A percentile compares a stretch with the other conserved stretches of the same genome.
Evolutionary conservation across 2,113 vertebrate genomes (phyloP).

Genomic region (Prochilodus magdalenae): DNA sequence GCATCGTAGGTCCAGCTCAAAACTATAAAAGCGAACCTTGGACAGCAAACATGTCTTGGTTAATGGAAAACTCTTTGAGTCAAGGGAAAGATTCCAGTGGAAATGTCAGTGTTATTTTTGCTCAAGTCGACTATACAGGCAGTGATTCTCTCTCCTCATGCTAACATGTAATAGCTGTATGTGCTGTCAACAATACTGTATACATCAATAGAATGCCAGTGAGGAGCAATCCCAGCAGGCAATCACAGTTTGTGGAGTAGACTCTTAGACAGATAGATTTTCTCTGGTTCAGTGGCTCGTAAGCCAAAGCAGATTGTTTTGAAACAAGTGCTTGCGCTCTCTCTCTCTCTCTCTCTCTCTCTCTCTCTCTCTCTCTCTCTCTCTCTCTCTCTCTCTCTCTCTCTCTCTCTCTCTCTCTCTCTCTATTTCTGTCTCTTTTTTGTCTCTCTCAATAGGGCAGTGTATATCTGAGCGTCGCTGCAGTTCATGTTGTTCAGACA

Average conservation of each 20-base stretch:
- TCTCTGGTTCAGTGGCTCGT: conserved; percentile 8
- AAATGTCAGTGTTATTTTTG: no score
- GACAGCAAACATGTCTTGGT: no score
- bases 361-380: not conserved
- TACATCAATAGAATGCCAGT: not conserved
- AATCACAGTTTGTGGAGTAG: not conserved
- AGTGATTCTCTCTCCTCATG: not conserved
- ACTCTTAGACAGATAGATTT: conserved; percentile 3
- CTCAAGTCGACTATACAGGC: no score
- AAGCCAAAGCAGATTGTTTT: conserved; percentile 14
- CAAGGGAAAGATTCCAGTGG: no score
- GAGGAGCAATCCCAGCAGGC: not conserved
- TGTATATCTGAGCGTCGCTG: not conserved
- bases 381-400: not conserved
- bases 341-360: not conserved
- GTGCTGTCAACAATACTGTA: not conserved
- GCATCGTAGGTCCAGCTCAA: no score
- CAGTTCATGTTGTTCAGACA: conserved; percentile 25
- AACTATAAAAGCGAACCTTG: no score
- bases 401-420: not conserved
- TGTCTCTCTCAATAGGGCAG: not conserved
- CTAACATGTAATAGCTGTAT: not conserved
- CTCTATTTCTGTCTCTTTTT: not conserved
- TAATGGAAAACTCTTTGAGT: no score
- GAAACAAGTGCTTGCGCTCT: conserved; percentile 1